Conservation (phyloP, 1,140 invertebrate genomes). For the Delia radicum region DNA sequence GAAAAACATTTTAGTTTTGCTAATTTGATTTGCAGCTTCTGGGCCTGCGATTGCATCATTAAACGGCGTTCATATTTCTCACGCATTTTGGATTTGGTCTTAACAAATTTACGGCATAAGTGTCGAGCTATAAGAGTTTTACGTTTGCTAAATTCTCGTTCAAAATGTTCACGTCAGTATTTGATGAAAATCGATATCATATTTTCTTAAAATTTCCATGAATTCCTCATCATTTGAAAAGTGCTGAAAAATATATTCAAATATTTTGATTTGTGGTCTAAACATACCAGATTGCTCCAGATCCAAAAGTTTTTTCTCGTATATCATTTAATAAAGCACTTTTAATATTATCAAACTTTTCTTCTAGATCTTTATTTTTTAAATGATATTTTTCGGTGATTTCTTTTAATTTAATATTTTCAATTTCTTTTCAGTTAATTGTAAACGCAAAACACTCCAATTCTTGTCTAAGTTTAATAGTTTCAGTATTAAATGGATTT, state of each 20-base stretch:
- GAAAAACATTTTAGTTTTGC: constrained; percentile 26
- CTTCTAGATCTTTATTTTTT: not conserved
- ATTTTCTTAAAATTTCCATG: constrained; percentile 3
- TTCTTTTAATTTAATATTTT: constrained; percentile 25
- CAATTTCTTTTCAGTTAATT: constrained; percentile 24
- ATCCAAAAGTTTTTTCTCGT: constrained; percentile 10
- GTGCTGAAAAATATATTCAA: constrained; percentile 3
- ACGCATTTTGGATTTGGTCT: constrained; percentile 2
- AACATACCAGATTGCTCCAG: not conserved
- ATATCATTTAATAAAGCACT: constrained; percentile 2
- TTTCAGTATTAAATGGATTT: not conserved
- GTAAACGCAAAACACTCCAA: constrained; percentile 11
- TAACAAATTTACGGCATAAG: constrained; percentile 9
- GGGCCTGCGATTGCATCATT: not conserved
- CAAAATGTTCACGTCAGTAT: constrained; percentile 15
- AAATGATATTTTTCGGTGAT: not conserved
- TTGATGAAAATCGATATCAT: not conserved
- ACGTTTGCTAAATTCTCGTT: constrained; percentile 7
- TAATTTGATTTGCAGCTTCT: constrained; percentile 25
- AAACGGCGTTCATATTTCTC: constrained; percentile 25
- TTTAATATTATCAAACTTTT: constrained; percentile 6
- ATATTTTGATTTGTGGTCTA: not conserved
- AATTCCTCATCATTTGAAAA: constrained; percentile 22
- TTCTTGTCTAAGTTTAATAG: constrained; percentile 13
- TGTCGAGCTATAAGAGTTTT: constrained; percentile 8